These are phyloP conservation scores for Tachycineta bicolor DNA, from an alignment of 2,113 vertebrate species.

Conservation along the genomic window DNA sequence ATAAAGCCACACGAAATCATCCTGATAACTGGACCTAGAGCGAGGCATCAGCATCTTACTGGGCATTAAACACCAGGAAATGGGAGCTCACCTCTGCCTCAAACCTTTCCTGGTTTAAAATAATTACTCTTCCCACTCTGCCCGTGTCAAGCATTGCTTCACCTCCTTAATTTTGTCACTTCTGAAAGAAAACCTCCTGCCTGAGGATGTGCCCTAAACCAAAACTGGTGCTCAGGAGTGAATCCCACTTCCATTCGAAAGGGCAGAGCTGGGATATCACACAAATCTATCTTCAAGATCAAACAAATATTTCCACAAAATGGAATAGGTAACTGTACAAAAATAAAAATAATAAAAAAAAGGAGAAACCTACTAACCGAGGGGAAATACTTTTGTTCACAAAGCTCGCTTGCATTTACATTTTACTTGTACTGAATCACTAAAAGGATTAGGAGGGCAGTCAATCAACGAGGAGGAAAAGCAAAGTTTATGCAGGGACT, in stretches of 20 bases:
- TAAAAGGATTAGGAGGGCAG: slow-evolving; percentile 35
- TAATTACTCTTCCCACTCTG: not conserved
- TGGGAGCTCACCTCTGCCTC: not conserved
- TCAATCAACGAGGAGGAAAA: not conserved
- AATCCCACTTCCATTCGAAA: not conserved
- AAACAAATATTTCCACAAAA: not conserved
- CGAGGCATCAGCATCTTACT: not conserved
- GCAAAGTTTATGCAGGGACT: slow-evolving; percentile 9
- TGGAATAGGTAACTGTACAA: not conserved
- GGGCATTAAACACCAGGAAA: not conserved
- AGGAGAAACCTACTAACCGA: not conserved
- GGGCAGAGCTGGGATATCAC: not conserved
- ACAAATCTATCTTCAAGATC: not conserved
- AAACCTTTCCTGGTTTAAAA: not conserved
- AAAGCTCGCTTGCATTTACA: not conserved
- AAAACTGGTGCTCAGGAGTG: not conserved
- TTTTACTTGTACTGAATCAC: slow-evolving; percentile 18
- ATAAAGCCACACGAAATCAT: not conserved
- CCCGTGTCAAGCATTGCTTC: not conserved
- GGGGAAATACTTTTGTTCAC: not conserved
- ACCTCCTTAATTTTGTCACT: not conserved
- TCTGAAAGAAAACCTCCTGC: not conserved
- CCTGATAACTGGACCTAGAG: not conserved
- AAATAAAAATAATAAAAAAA: not conserved
- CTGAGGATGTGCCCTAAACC: not conserved